phyloP scores from a whole-genome alignment of 2,797 vertebrate genomes.

The Phalanger gymnotis region DNA sequence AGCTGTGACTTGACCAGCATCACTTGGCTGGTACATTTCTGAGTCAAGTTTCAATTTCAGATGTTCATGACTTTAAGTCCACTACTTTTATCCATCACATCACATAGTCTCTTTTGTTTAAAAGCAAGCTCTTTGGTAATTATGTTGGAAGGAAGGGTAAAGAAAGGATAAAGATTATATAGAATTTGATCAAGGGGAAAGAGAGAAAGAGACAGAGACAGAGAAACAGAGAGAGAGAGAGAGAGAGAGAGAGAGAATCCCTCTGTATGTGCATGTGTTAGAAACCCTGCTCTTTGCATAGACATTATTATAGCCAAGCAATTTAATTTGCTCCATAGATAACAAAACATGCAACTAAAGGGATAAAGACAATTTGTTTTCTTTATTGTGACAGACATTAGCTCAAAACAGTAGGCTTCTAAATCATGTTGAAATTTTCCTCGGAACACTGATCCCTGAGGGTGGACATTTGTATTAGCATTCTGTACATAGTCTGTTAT shows the following conservation, averaged over 20 bases:
- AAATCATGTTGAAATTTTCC: constrained; percentile 54
- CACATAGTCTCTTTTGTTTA: background rate
- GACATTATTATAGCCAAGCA: constrained; percentile 27
- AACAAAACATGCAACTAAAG: background rate
- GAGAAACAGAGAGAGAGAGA: too few species aligned
- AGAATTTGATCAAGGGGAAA: background rate
- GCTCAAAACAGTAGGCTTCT: constrained; percentile 38
- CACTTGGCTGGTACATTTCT: background rate
- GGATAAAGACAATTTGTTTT: constrained; percentile 2
- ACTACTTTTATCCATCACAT: background rate
- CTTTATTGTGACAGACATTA: constrained; percentile 60
- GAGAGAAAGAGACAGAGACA: too few species aligned
- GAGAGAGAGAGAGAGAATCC: background rate
- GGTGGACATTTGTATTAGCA: constrained; percentile 46
- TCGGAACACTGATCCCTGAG: constrained; percentile 44
- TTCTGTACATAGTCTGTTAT: constrained; percentile 39
- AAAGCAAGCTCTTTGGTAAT: background rate
- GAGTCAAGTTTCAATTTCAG: background rate
- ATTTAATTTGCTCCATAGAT: background rate
- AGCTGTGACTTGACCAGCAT: background rate
- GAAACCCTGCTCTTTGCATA: background rate
- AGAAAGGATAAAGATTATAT: background rate
- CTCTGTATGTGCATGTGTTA: background rate
- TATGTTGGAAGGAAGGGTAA: background rate
- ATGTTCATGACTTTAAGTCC: background rate